These are phyloP conservation scores for Ceuthmochares aereus DNA, from an alignment of 2,113 vertebrate species.

Conservation along the genomic window DNA sequence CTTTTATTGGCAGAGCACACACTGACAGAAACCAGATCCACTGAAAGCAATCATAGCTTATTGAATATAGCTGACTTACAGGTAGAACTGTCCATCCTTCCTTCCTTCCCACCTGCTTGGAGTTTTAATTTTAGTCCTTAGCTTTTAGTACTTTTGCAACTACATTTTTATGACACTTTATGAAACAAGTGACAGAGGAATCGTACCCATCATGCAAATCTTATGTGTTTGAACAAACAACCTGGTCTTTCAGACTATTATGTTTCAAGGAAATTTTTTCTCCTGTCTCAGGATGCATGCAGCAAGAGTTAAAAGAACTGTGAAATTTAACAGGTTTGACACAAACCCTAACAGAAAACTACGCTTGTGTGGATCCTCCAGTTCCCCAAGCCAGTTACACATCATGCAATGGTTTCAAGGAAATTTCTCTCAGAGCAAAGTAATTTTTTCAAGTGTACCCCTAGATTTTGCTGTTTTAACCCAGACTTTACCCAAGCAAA, in stretches of 20 bases:
- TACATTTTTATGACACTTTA: neutral
- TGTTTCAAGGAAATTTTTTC: neutral
- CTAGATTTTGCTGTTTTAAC: neutral
- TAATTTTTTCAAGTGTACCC: fast-evolving
- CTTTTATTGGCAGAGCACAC: neutral
- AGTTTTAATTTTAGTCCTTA: neutral
- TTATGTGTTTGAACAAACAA: neutral
- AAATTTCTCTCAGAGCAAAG: neutral
- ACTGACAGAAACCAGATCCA: neutral
- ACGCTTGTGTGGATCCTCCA: neutral
- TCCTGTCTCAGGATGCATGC: neutral
- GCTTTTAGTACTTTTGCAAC: neutral
- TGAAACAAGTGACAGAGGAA: neutral
- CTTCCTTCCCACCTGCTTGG: neutral
- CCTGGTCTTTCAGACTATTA: neutral
- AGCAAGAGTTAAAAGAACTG: neutral
- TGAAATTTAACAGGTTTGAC: neutral
- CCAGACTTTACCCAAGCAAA: neutral
- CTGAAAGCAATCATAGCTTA: neutral
- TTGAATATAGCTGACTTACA: neutral
- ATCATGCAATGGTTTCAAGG: neutral
- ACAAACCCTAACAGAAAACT: neutral
- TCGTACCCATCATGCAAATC: neutral
- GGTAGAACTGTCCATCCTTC: neutral
- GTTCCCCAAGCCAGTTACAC: neutral